Percentiles rank a stretch among this genome's conserved stretches.
These are phyloP conservation scores for Myotis davidii DNA, from an alignment of 2,113 vertebrate species.

Conservation along the genomic window DNA sequence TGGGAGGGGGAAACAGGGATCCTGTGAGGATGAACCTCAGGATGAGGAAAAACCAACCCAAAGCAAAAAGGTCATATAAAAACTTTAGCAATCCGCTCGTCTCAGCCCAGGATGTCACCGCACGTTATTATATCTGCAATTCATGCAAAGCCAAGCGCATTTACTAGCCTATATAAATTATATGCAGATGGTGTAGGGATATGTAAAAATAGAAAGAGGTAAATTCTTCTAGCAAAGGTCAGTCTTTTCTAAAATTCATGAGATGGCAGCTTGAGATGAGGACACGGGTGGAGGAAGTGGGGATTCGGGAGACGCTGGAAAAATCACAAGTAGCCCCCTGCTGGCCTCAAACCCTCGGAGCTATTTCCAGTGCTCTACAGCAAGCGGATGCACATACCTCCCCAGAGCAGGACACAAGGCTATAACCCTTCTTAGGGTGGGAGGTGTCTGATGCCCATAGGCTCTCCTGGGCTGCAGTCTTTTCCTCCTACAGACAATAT, in stretches of 20 bases:
- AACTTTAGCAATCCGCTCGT: conserved; percentile 21
- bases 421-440: background rate
- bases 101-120: conserved; percentile 14
- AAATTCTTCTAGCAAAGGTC: conserved; percentile 62
- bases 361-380: background rate
- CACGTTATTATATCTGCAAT: conserved; percentile 42
- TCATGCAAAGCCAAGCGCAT: conserved; percentile 62
- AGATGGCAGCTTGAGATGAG: background rate
- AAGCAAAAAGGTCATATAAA: conserved; percentile 43
- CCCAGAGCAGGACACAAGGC: background rate
- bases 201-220: conserved; percentile 70
- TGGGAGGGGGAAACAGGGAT: background rate
- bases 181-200: conserved; percentile 4
- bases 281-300: background rate
- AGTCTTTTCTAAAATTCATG: conserved; percentile 70
- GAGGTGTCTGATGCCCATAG: background rate
- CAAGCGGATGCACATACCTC: background rate
- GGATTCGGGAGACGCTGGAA: background rate
- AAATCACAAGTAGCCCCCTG: background rate
- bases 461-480: background rate
- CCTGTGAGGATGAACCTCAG: background rate
- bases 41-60: background rate
- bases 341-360: background rate
- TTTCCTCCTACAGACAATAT: background rate
- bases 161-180: conserved; percentile 64